Conservation (phyloP, 2,888 invertebrate species). For the Machimus rusticus region DNA sequence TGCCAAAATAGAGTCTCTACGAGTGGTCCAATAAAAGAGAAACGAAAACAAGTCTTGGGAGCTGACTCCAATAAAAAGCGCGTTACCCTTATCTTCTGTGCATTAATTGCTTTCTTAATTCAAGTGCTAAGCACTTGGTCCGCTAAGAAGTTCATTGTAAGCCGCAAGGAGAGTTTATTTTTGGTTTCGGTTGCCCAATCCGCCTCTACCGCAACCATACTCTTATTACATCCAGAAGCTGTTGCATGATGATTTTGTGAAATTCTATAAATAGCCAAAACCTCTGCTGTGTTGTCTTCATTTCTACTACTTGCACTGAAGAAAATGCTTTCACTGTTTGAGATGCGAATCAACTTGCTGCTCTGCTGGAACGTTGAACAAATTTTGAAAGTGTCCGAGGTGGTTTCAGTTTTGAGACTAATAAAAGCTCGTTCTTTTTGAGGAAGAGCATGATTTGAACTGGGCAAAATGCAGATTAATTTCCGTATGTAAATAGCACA, state of each 20-base stretch:
- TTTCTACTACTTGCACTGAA: constrained; percentile 6
- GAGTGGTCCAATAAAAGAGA: not conserved
- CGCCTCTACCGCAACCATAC: constrained; percentile 7
- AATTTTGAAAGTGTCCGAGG: not conserved
- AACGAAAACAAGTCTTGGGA: not conserved
- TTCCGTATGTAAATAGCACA: not conserved
- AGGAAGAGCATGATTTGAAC: not conserved
- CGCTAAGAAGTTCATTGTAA: constrained; percentile 13
- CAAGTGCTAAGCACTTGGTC: constrained; percentile 19
- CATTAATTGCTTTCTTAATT: constrained; percentile 27
- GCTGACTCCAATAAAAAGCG: constrained; percentile 8
- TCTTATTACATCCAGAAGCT: constrained; percentile 3
- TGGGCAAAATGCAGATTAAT: not conserved
- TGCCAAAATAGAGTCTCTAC: not conserved
- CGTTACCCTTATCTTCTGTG: constrained; percentile 11
- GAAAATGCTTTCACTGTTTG: constrained; percentile 5
- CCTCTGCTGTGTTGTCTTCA: constrained; percentile 25
- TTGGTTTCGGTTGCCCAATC: not conserved
- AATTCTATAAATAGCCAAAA: constrained; percentile 11
- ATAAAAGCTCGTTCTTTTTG: not conserved
- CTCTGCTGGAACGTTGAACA: not conserved
- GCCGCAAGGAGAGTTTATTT: constrained; percentile 11
- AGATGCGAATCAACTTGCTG: not conserved
- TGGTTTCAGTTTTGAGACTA: not conserved
- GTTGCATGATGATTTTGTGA: constrained; percentile 6